These are phyloP conservation scores for Montipora sp. DNA, from an alignment of 64 coral and sea anemone genomes.

Conservation along the genomic window DNA sequence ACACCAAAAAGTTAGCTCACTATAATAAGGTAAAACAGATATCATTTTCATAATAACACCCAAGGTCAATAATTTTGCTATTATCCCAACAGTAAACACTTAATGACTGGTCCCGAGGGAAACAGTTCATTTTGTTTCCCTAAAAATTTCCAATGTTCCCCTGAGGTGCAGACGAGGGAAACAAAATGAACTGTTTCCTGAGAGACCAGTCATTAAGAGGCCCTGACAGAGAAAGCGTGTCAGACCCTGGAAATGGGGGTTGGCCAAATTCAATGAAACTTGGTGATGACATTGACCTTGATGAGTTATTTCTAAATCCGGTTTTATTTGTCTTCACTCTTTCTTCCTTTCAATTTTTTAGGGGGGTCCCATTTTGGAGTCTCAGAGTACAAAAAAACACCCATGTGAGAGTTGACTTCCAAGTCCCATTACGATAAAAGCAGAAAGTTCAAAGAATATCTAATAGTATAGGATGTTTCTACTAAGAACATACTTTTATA, in stretches of 20 bases:
- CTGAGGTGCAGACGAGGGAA: no score
- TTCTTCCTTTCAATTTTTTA: neutral
- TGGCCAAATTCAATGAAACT: slow-evolving; percentile 2
- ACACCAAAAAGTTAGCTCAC: no score
- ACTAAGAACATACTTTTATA: neutral
- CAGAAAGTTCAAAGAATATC: neutral
- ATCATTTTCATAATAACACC: no score
- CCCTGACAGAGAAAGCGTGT: neutral
- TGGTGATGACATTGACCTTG: neutral
- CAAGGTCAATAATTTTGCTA: no score
- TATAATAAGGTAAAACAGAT: no score
- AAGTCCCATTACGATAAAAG: neutral
- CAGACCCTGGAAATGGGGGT: neutral
- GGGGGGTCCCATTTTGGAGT: neutral
- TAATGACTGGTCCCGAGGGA: no score
- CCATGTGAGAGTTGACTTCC: neutral
- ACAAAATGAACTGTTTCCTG: no score
- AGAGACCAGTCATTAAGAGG: no score
- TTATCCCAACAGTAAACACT: no score
- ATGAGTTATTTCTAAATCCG: neutral
- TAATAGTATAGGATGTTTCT: neutral
- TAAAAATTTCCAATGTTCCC: no score
- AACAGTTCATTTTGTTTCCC: no score
- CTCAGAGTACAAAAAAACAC: neutral
- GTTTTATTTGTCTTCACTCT: neutral